phyloP scores from a whole-genome alignment of 2,113 vertebrate species.

The Hydropotes inermis region DNA sequence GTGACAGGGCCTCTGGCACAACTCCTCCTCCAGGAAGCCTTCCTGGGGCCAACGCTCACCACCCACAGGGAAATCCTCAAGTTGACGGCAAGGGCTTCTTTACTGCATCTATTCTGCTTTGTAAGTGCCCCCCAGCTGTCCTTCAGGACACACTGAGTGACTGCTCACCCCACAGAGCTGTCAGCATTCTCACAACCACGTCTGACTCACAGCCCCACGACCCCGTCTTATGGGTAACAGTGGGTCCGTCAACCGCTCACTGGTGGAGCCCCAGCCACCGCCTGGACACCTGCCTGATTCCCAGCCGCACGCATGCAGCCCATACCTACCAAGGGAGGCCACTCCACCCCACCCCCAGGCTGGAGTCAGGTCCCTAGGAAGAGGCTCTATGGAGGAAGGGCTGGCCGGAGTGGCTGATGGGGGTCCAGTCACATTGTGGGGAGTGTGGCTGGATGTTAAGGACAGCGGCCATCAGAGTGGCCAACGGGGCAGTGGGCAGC shows the following conservation, averaged over 20 bases:
- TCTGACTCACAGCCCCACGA: not conserved
- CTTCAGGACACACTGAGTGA: not conserved
- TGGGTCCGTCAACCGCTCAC: not conserved
- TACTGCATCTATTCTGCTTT: not conserved
- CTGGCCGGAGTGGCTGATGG: not conserved
- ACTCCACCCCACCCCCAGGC: not conserved
- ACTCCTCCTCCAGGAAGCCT: not conserved
- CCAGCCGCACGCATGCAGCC: not conserved
- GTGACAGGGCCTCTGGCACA: not conserved
- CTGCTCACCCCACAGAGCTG: not conserved
- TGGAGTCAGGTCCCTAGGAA: not conserved
- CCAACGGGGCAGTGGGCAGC: not conserved
- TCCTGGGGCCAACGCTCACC: too few relatives aligned
- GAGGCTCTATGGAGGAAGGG: too few relatives aligned
- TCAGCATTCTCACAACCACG: not conserved
- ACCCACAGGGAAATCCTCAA: not conserved
- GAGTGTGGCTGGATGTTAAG: not conserved
- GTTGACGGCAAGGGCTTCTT: not conserved
- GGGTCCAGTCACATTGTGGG: not conserved
- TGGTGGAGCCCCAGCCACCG: not conserved
- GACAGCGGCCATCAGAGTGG: not conserved
- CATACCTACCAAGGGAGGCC: not conserved
- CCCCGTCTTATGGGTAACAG: too few relatives aligned
- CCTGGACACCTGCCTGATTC: not conserved
- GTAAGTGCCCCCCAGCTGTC: not conserved